Conservation (phyloP, 2,113 vertebrate genomes). For the Garra rufa region DNA sequence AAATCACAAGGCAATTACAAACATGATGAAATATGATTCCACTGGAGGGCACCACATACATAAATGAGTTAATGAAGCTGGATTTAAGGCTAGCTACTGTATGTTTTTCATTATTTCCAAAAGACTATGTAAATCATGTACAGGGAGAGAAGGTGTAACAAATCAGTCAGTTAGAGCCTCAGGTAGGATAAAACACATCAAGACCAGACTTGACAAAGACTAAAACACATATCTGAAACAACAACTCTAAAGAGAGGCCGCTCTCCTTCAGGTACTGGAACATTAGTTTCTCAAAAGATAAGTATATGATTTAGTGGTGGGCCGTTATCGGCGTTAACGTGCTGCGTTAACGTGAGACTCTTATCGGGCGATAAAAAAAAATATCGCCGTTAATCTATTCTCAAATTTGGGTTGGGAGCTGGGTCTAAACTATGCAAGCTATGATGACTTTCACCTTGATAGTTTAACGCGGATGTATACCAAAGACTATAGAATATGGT, state of each 20-base stretch:
- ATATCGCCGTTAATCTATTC: too few relatives aligned
- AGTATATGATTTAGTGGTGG: too few relatives aligned
- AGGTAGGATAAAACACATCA: not conserved
- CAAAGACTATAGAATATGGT: too few relatives aligned
- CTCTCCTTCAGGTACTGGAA: not conserved
- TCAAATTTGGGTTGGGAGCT: too few relatives aligned
- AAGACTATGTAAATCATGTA: not conserved
- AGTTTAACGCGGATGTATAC: too few relatives aligned
- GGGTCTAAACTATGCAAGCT: too few relatives aligned
- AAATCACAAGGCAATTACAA: not conserved
- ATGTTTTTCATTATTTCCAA: not conserved
- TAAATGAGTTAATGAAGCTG: not conserved
- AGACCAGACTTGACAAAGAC: not conserved
- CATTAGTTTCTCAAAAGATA: not conserved
- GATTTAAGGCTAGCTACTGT: not conserved
- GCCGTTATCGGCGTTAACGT: too few relatives aligned
- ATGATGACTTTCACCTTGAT: too few relatives aligned
- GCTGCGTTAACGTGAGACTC: too few relatives aligned
- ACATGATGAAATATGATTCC: conserved; percentile 48
- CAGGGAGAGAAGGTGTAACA: not conserved
- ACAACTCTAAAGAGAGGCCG: not conserved
- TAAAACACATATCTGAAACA: not conserved
- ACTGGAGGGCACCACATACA: conserved; percentile 70
- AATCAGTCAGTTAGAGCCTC: not conserved
- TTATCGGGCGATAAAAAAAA: too few relatives aligned